Evolutionary conservation across 2,797 vertebrate species (phyloP).

Genomic region (Leptodactylus fallax): DNA sequence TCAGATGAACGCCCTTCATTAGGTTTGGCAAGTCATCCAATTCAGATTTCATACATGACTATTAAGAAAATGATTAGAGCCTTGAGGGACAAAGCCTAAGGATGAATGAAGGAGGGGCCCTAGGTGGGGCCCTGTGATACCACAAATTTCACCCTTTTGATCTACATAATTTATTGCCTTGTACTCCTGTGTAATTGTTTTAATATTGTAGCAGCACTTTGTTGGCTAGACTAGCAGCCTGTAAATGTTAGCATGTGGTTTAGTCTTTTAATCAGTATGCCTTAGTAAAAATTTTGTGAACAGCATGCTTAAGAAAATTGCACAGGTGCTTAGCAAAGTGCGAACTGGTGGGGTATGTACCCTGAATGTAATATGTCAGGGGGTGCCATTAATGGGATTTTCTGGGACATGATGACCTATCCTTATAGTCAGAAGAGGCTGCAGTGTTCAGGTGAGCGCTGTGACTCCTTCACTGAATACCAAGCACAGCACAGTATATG

Average conservation of each 20-base stretch:
- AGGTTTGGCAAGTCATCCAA: conserved; percentile 27
- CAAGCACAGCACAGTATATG: too few relatives aligned
- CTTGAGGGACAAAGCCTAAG: background rate
- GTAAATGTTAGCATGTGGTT: background rate
- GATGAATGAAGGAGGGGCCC: conserved; percentile 32
- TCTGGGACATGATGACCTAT: too few relatives aligned
- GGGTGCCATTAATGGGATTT: background rate
- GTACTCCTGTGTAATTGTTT: conserved; percentile 67
- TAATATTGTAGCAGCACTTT: conserved; percentile 40
- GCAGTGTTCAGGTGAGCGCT: too few relatives aligned
- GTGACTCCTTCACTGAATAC: too few relatives aligned
- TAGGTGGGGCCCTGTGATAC: conserved; percentile 58
- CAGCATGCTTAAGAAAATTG: background rate
- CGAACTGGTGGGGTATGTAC: background rate
- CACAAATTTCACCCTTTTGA: conserved; percentile 61
- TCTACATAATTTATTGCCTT: conserved; percentile 66
- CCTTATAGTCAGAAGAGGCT: too few relatives aligned
- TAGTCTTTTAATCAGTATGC: background rate
- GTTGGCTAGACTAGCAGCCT: background rate
- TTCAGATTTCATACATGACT: conserved; percentile 14
- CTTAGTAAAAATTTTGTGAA: background rate
- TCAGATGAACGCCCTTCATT: conserved; percentile 11
- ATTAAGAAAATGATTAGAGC: background rate
- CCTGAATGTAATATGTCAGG: background rate
- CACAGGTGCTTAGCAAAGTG: background rate